phyloP scores from a whole-genome alignment of 1,140 invertebrate species.

The Contarinia nasturtii region DNA sequence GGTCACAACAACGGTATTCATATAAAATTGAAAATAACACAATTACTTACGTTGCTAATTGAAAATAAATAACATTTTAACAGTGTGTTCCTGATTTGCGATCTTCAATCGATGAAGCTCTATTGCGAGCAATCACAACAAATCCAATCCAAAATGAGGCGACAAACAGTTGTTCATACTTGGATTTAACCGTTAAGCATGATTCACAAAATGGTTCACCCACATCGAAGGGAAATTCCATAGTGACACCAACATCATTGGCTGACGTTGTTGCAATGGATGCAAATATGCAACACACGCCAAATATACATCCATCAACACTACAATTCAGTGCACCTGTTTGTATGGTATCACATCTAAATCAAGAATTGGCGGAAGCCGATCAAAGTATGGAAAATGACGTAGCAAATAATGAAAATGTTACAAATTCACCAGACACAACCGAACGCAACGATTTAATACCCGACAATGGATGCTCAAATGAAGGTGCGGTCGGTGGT shows the following conservation, averaged over 20 bases:
- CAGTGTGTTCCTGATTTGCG: not conserved
- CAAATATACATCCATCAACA: not conserved
- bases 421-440: too few relatives aligned
- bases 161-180: not conserved
- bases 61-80: too few relatives aligned
- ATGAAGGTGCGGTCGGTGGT: not conserved
- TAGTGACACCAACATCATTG: not conserved
- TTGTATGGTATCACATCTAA: not conserved
- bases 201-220: not conserved
- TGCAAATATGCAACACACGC: not conserved
- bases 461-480: not conserved
- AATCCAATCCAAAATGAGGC: not conserved
- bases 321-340: not conserved
- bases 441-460: not conserved
- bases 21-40: too few relatives aligned
- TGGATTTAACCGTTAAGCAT: not conserved
- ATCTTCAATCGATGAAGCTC: not conserved
- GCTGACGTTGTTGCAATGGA: not conserved
- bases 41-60: too few relatives aligned
- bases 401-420: too few relatives aligned
- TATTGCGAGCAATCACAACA: not conserved
- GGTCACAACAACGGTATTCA: too few relatives aligned
- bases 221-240: not conserved
- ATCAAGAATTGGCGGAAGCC: conserved; percentile 31
- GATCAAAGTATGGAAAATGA: conserved; percentile 19